Percentiles rank a stretch among this genome's conserved stretches.
Evolutionary conservation across 2,888 invertebrate species (phyloP).

Genomic region (Drymonia ruficornis): DNA sequence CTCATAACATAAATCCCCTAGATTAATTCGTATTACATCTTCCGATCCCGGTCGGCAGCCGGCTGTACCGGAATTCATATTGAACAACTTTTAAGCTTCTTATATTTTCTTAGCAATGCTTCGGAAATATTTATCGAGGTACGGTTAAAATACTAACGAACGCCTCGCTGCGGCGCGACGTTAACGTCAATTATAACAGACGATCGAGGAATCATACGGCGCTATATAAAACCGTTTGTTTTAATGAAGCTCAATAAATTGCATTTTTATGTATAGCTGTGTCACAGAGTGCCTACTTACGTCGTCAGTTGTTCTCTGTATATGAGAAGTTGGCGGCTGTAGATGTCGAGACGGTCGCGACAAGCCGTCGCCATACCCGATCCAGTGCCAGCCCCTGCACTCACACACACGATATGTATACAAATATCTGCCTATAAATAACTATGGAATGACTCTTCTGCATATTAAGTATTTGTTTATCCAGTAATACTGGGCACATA

Average conservation of each 20-base stretch:
- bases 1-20: neutral
- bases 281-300: conserved; percentile 18
- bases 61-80: neutral
- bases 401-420: conserved; percentile 35
- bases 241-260: conserved; percentile 34
- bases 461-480: conserved; percentile 21
- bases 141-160: neutral
- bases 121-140: neutral
- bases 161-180: too few species aligned
- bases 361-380: conserved; percentile 61
- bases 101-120: too few species aligned
- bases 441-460: conserved; percentile 16
- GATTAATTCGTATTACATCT: conserved; percentile 4
- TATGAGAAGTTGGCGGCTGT: conserved; percentile 49
- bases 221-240: neutral
- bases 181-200: too few species aligned
- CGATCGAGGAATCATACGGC: too few species aligned
- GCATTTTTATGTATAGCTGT: conserved; percentile 23
- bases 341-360: conserved; percentile 58
- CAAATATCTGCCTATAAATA: conserved; percentile 37
- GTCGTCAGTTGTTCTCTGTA: conserved; percentile 49
- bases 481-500: neutral
- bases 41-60: conserved; percentile 1
- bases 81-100: neutral
- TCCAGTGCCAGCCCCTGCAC: conserved; percentile 63